Evolutionary conservation across 2,888 invertebrate genomes (phyloP).

Genomic region (Caenorhabditis sinica): DNA sequence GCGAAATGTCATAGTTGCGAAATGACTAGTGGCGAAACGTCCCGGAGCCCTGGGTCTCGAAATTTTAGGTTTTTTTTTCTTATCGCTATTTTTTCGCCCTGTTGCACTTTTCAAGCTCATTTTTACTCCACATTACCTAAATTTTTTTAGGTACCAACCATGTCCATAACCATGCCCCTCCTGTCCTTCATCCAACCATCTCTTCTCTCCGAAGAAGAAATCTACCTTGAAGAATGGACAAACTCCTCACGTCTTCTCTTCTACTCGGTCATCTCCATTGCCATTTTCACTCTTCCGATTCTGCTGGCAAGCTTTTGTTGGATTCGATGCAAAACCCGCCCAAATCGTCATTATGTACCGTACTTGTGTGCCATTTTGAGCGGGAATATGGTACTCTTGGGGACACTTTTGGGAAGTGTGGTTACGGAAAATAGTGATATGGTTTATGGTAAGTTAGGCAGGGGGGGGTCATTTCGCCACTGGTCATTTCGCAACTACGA

Average conservation of each 20-base stretch:
- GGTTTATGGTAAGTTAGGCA: slow-evolving; percentile 46
- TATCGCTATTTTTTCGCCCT: too few relatives aligned
- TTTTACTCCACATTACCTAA: too few relatives aligned
- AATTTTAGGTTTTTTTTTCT: too few relatives aligned
- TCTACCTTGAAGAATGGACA: slow-evolving; percentile 46
- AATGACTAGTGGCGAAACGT: too few relatives aligned
- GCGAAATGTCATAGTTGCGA: too few relatives aligned
- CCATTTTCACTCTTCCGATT: slow-evolving; percentile 25
- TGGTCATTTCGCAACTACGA: too few relatives aligned
- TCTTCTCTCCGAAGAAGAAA: slow-evolving; percentile 26
- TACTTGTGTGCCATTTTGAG: slow-evolving; percentile 64
- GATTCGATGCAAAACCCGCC: slow-evolving; percentile 4
- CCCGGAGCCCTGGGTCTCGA: too few relatives aligned
- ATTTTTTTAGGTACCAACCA: too few relatives aligned
- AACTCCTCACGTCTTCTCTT: slow-evolving; percentile 38
- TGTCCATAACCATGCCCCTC: too few relatives aligned
- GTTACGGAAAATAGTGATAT: slow-evolving; percentile 49
- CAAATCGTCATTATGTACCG: slow-evolving; percentile 56
- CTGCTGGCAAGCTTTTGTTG: slow-evolving; percentile 7
- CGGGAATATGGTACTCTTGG: slow-evolving; percentile 66
- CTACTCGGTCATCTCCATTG: slow-evolving; percentile 40
- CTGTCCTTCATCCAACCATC: too few relatives aligned
- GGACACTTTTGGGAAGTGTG: slow-evolving; percentile 42
- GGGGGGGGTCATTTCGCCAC: too few relatives aligned
- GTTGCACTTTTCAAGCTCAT: too few relatives aligned